These are phyloP conservation scores for Protobothrops flavoviridis DNA, from an alignment of 2,113 vertebrate genomes.

Conservation along the genomic window DNA sequence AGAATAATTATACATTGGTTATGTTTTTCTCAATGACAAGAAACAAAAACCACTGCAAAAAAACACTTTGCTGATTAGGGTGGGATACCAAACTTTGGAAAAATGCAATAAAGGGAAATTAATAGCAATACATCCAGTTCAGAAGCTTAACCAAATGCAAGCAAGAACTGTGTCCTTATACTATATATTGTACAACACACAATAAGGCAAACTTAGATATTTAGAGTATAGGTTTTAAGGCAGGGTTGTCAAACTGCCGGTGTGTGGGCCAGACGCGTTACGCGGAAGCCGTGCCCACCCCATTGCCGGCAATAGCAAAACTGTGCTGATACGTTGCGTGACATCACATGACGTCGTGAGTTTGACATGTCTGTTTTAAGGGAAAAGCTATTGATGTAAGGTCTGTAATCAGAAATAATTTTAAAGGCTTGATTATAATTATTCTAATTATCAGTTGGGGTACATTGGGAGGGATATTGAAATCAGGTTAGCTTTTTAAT, in stretches of 20 bases:
- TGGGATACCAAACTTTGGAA: neutral
- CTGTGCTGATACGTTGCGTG: too few relatives aligned
- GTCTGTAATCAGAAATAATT: neutral
- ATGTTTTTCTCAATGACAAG: neutral
- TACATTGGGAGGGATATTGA: neutral
- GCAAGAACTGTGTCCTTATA: neutral
- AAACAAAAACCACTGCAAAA: neutral
- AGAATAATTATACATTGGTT: neutral
- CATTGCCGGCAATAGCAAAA: too few relatives aligned
- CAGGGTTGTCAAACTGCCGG: too few relatives aligned
- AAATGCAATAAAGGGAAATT: neutral
- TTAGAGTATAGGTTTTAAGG: neutral
- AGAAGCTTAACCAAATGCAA: neutral
- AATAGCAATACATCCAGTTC: neutral
- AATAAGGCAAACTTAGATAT: neutral
- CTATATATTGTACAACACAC: neutral
- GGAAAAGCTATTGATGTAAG: neutral
- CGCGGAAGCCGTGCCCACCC: too few relatives aligned
- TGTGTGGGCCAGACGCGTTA: too few relatives aligned
- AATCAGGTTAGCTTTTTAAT: neutral
- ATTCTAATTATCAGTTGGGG: neutral
- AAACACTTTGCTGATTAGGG: neutral
- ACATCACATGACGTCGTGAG: too few relatives aligned
- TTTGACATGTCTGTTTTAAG: neutral
- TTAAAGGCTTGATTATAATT: neutral